Evolutionary conservation across 1,140 invertebrate species (phyloP).

Genomic region (Tribolium madens): DNA sequence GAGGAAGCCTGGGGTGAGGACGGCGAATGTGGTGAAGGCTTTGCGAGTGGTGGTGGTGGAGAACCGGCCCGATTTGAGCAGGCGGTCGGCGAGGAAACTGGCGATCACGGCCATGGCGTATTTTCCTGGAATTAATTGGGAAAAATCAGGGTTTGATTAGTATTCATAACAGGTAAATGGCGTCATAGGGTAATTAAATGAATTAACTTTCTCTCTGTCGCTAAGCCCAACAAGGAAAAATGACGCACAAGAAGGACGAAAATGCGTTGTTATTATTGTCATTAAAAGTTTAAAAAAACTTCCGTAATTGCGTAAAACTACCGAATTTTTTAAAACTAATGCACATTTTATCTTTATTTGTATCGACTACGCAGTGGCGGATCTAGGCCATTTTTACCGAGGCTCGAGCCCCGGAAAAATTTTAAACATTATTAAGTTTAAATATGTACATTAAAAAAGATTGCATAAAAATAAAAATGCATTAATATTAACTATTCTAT

Average conservation of each 20-base stretch:
- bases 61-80: constrained; percentile 73
- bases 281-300: neutral
- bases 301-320: neutral
- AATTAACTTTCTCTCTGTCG: constrained; percentile 6
- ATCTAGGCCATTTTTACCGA: no score
- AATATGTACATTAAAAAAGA: no score
- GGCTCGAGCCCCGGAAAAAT: no score
- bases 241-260: neutral
- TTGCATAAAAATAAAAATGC: no score
- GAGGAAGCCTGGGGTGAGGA: constrained; percentile 72
- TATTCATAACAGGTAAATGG: neutral
- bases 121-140: constrained; percentile 73
- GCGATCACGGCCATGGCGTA: constrained; percentile 81
- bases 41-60: constrained; percentile 80
- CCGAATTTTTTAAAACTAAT: no score
- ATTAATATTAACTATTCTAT: no score
- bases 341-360: no score
- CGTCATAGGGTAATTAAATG: constrained; percentile 2
- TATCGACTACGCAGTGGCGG: no score
- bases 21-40: constrained; percentile 75
- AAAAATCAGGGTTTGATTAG: constrained; percentile 31
- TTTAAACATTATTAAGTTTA: no score
- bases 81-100: constrained; percentile 77
- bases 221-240: neutral
- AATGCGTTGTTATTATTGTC: neutral